Base-by-base conservation (phyloP, 2,113 vertebrate species). In the Chitala chitala region DNA sequence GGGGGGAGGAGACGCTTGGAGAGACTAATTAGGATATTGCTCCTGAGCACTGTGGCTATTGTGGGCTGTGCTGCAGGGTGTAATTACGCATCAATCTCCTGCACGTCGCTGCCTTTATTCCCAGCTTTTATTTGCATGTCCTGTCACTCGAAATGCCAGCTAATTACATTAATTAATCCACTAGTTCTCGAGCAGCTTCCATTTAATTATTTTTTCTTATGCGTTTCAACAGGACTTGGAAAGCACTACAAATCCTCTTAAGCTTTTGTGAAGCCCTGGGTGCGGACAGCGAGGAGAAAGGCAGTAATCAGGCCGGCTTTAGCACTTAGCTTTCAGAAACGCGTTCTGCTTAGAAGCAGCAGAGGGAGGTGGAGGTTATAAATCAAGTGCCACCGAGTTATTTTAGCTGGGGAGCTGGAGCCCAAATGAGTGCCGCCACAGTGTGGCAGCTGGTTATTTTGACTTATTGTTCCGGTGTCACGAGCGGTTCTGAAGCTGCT, bases 21-120 rank as follows among this genome's bases (percentile, higher is more conserved):
- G 73, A 63, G 72, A 75, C 76, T 78, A 82, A 79, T 82, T 82
- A 78, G 73, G 76, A 69, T 53, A 6, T 50, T 75, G 46, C 66
- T 69, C 31, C 56, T 75, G 64, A 75, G 71, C 40, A 78, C 53
- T 24, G 74, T 78, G 78, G 61, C 71, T 82, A 75, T 79, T 82
- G 78, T 76, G 78, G 78, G 76, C 69, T 75, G 66, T 72, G 76
- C 80, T 79, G 73, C 31, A 68, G 78, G 80, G 74, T 79, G 75
- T 78, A 82, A 82, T 82, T 74, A 75, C 74, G 65, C 44, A 29
- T 33, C 65, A 73, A 63, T 72, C 69, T 64, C 71, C 22, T 72
- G 72, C 76, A 6, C 3, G 3, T 40, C 22, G 26, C 71, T 48
- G 46, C 50, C 29, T 72, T 80, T 68, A 68, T 75, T 77, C 38